A percentile compares a stretch with the other conserved stretches of the same genome.
phyloP scores from a whole-genome alignment of 2,888 invertebrate genomes.

The Drosophila prolongata region DNA sequence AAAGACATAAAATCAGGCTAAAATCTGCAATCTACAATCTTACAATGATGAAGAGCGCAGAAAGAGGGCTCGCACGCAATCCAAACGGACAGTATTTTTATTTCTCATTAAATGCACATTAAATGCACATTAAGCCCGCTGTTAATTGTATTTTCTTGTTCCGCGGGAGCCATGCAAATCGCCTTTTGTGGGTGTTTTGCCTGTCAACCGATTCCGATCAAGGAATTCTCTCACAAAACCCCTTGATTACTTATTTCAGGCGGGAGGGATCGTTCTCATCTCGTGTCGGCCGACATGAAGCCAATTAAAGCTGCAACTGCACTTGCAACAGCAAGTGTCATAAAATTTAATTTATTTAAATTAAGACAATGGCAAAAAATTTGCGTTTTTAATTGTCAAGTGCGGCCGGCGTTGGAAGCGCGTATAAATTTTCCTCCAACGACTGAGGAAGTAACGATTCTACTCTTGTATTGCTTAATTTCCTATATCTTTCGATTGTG shows the following conservation, averaged over 20 bases:
- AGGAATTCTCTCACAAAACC: slow-evolving; percentile 15
- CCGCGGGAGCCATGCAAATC: slow-evolving; percentile 37
- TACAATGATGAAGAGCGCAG: slow-evolving; percentile 12
- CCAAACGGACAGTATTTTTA: slow-evolving; percentile 11
- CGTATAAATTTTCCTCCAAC: neutral
- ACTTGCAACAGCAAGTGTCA: slow-evolving; percentile 73
- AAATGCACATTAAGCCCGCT: slow-evolving; percentile 43
- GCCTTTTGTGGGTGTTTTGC: slow-evolving; percentile 22
- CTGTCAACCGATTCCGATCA: slow-evolving; percentile 32
- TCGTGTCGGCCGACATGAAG: slow-evolving; percentile 77
- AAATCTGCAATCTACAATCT: slow-evolving; percentile 30
- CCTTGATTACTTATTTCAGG: slow-evolving; percentile 9
- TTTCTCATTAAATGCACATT: slow-evolving; percentile 49
- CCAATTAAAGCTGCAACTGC: slow-evolving; percentile 78
- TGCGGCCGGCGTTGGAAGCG: slow-evolving; percentile 22
- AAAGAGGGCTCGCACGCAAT: slow-evolving; percentile 46
- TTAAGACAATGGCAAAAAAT: slow-evolving; percentile 71
- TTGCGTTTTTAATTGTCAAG: slow-evolving; percentile 77
- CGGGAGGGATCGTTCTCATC: slow-evolving; percentile 21
- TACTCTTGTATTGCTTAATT: neutral
- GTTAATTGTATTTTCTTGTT: slow-evolving; percentile 50
- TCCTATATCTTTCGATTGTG: neutral
- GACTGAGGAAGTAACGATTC: slow-evolving; percentile 10
- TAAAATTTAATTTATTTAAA: slow-evolving; percentile 82
- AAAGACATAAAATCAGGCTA: slow-evolving; percentile 42